These are phyloP conservation scores for Gouania willdenowi DNA, from an alignment of 2,797 vertebrate species.

Conservation along the genomic window DNA sequence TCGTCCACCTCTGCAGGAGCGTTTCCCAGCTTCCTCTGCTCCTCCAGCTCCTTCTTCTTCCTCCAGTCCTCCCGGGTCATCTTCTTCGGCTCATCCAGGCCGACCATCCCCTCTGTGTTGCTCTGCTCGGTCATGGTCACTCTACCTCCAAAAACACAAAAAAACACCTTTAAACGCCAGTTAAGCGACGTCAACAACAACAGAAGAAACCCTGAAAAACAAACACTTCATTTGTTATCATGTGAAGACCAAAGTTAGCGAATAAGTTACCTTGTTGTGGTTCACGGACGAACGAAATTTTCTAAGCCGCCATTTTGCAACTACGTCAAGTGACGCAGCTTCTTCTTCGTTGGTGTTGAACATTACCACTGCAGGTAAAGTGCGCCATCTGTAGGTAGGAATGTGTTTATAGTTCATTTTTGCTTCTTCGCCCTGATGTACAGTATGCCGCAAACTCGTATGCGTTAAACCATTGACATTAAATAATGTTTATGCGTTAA, in stretches of 20 bases:
- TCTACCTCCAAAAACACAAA: slow-evolving; percentile 3
- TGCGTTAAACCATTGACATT: too few relatives aligned
- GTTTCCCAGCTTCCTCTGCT: slow-evolving; percentile 95
- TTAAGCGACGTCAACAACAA: not conserved
- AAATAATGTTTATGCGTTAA: too few relatives aligned
- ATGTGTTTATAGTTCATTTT: too few relatives aligned
- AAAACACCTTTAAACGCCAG: not conserved
- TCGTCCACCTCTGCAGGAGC: slow-evolving; percentile 98
- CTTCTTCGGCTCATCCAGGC: slow-evolving; percentile 95
- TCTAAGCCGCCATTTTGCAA: slow-evolving; percentile 49
- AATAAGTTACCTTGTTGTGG: slow-evolving; percentile 8
- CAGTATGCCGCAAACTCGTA: too few relatives aligned
- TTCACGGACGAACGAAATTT: rapidly evolving
- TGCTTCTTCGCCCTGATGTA: too few relatives aligned
- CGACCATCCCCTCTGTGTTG: slow-evolving; percentile 76
- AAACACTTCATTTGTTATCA: rapidly evolving
- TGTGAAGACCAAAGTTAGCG: not conserved
- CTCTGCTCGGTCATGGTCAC: slow-evolving; percentile 45
- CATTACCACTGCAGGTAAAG: too few relatives aligned
- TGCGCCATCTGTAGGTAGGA: too few relatives aligned
- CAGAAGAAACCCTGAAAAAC: too few relatives aligned
- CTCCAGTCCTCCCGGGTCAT: slow-evolving; percentile 98
- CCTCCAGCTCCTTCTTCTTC: slow-evolving; percentile 97
- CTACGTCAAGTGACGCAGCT: slow-evolving; percentile 16
- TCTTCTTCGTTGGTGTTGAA: slow-evolving; percentile 2